Percentiles rank a stretch among this genome's conserved stretches.
Evolutionary conservation across 2,797 vertebrate species (phyloP).

Genomic region (Macropodus opercularis): DNA sequence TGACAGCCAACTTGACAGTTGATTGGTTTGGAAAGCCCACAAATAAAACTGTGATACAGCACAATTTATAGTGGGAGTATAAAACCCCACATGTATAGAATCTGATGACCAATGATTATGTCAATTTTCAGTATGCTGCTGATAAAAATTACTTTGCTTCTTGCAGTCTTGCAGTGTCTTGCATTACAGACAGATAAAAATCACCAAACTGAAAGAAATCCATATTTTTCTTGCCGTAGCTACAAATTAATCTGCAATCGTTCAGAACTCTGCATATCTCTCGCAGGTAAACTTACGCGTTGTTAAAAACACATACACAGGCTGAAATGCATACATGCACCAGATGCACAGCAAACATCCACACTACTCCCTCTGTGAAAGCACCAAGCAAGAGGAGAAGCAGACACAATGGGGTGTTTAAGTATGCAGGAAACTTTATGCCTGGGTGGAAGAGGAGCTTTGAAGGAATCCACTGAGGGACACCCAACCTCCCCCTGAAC

Average conservation of each 20-base stretch:
- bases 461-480: constrained; percentile 81
- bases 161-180: constrained; percentile 27
- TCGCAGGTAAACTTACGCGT: constrained; percentile 13
- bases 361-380: constrained; percentile 46
- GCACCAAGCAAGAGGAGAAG: constrained; percentile 50
- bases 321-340: constrained; percentile 48
- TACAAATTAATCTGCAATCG: constrained; percentile 54
- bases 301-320: constrained; percentile 20
- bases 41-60: constrained; percentile 24
- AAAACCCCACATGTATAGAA: constrained; percentile 17
- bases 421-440: constrained; percentile 80
- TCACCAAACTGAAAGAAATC: constrained; percentile 41
- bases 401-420: constrained; percentile 76
- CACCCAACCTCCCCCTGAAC: constrained; percentile 78
- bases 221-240: constrained; percentile 34
- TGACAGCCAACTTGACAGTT: constrained; percentile 48
- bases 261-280: constrained; percentile 29
- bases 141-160: constrained; percentile 18
- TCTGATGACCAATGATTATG: constrained; percentile 30
- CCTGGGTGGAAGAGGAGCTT: constrained; percentile 77
- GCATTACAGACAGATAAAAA: constrained; percentile 42
- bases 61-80: constrained; percentile 15
- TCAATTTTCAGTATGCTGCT: constrained; percentile 29
- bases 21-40: constrained; percentile 22
- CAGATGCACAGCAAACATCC: constrained; percentile 29